Conservation (phyloP, 2,888 invertebrate genomes). For the Spodoptera picta region DNA sequence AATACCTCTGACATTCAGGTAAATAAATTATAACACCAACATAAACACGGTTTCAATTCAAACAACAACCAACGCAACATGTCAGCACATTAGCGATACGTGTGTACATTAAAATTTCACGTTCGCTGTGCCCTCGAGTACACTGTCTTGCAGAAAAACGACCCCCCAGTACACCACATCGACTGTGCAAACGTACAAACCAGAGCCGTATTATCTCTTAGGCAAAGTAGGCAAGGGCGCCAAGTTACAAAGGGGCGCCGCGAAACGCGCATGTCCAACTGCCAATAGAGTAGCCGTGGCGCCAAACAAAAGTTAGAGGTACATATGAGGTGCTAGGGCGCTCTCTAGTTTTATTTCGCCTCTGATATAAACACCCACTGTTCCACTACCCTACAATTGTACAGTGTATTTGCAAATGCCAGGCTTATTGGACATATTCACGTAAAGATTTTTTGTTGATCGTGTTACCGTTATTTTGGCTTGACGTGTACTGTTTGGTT, state of each 20-base stretch:
- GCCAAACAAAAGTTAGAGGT: too few species aligned
- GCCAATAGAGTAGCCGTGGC: too few species aligned
- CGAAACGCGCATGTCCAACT: too few species aligned
- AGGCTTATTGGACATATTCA: constrained; percentile 39
- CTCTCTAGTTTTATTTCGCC: too few species aligned
- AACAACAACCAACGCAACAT: constrained; percentile 8
- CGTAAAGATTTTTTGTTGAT: constrained; percentile 38
- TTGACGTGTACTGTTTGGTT: constrained; percentile 20
- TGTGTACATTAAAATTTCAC: constrained; percentile 41
- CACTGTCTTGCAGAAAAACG: constrained; percentile 38
- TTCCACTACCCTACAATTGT: constrained; percentile 37
- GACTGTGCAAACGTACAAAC: constrained; percentile 34
- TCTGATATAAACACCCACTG: constrained; percentile 2
- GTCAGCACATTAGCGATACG: constrained; percentile 20
- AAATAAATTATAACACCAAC: too few species aligned
- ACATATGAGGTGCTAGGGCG: too few species aligned
- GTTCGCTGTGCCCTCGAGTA: constrained; percentile 33
- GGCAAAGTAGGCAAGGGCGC: too few species aligned
- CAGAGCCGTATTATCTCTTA: too few species aligned
- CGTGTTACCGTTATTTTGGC: constrained; percentile 22
- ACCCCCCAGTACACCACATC: constrained; percentile 28
- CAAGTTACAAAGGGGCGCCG: too few species aligned
- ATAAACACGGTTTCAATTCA: constrained; percentile 10
- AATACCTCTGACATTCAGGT: too few species aligned
- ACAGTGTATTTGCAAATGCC: constrained; percentile 48